Evolutionary conservation across 2,888 invertebrate genomes (phyloP), one percentile per base, ranked within the genome.

Genomic region (Archips xylosteana): DNA sequence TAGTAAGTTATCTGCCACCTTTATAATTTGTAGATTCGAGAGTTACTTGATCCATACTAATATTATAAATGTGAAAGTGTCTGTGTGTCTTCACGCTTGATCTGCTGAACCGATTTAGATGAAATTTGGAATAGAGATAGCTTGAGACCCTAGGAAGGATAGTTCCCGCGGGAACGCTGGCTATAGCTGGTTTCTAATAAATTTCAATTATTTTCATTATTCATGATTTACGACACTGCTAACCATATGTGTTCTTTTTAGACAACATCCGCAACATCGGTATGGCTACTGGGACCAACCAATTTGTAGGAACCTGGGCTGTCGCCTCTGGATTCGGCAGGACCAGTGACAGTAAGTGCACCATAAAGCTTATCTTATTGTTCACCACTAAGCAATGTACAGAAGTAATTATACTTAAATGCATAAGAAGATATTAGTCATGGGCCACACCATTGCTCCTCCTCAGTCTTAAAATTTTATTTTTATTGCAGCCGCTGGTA

Each of bases 311-410:
- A 1, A 47, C 67, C 36, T 73, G 76, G 2, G 84, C 82, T 0
- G 75, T 79, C 32, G 82, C 81, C 0, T 79, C 83, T 39, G 87
- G 87, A 23, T 87, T 77, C 71, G 88, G 87, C 0, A 77, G 81
- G 23, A 84, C 83, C n/a, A 77, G 78, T 12, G 86, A 87, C 67
- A 66, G 83, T 85, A 60, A 81, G 86, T 81, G 63, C 45, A n/a
- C 39, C 60, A 8, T 13, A 12, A 3, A 45, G 2, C 45, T 8
- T n/a, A 39, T 6, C 36, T 6, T 39, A 60, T 60, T 57, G 39
- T 5, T 4, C 39, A 6, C 1, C 39, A 39, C 39, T 39, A 39
- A 39, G 1, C 36, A 36, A 36, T 4, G 4, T 36, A 36, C 36
- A 4, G 4, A 2, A 36, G 2, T 36, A 36, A 36, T 36, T 36